Percentiles rank a stretch among this genome's conserved stretches.
Conservation (phyloP, 2,113 vertebrate species). For the Capreolus pygargus region DNA sequence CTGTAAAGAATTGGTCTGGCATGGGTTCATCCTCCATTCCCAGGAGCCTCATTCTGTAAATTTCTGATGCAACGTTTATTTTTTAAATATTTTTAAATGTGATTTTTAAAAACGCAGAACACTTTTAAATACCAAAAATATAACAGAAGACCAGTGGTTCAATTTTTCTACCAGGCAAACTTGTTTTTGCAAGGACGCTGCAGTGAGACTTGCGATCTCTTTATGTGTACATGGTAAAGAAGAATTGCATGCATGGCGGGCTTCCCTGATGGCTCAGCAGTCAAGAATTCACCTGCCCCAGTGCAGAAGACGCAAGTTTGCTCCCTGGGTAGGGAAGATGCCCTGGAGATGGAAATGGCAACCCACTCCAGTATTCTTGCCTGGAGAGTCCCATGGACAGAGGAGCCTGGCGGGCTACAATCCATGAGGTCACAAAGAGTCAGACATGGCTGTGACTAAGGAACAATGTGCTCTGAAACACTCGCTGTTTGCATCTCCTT, state of each 20-base stretch:
- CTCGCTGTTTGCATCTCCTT: accelerated
- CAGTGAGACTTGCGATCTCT: not conserved
- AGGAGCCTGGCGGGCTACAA: not conserved
- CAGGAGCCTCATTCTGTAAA: not conserved
- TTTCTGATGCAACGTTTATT: not conserved
- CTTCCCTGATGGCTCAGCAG: not conserved
- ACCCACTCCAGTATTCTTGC: not conserved
- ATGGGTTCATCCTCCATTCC: not conserved
- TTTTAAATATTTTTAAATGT: not conserved
- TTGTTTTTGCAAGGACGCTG: not conserved
- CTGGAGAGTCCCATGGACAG: not conserved
- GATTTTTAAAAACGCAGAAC: not conserved
- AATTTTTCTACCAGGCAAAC: not conserved
- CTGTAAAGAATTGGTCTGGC: not conserved
- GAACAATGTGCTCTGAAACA: not conserved
- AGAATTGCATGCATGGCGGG: accelerated
- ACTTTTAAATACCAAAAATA: not conserved
- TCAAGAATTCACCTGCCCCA: not conserved
- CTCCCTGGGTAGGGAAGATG: not conserved
- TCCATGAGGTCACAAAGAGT: not conserved
- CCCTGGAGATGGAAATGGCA: not conserved
- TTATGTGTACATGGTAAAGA: not conserved
- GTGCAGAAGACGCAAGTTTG: not conserved
- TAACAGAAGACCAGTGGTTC: not conserved
- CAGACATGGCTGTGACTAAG: not conserved